Evolutionary conservation across 2,797 vertebrate genomes (phyloP), one percentile per base, ranked within the genome.

Genomic region (Scolopax bukidnonensis): DNA sequence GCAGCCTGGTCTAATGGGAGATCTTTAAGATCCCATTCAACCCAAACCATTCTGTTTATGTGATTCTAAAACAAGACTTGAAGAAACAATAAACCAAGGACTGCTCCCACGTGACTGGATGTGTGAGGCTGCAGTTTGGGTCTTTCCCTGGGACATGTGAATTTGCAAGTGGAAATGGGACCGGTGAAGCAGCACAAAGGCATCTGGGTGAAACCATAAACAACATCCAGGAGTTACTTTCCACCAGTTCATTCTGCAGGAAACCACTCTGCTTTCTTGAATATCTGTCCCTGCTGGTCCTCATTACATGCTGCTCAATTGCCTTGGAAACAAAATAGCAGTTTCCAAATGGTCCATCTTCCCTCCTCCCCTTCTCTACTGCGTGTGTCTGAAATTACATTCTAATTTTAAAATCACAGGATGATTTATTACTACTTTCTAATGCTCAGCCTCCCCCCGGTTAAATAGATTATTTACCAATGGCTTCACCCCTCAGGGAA

Each of bases 311-410:
- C 68, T 77, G 61, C 75, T 96, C 47, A 69, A 88, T 84, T 84
- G 57, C 86, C 95, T 76, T 84, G 74, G 83, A 92, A 92, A 79
- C 15, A 51, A 74, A 95, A 84, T 15, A 87, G 24, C 36, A 33
- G 32, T 50, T 91, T 78, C 85, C 88, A 86, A 90, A 88, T 63
- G 27, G 38, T 75, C 40, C 33, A 7, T 59, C 48, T 78, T 32
- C 51, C 33, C 13, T 57, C 64, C 40, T 83, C n/a, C 32, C 12
- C 7, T 41, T 76, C 65, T 67, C 64, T 65, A 2, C 38, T 78
- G n/a, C 21, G 3, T 48, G 10, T 77, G 28, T 53, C 86, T 87
- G 77, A 92, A 95, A 82, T 87, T 32, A 59, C 85, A 84, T 77
- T 63, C 74, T 57, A 32, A 83, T 89, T 87, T 87, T 82, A 48